Evolutionary conservation across 2,797 vertebrate species (phyloP).

Genomic region (Sciurus carolinensis): DNA sequence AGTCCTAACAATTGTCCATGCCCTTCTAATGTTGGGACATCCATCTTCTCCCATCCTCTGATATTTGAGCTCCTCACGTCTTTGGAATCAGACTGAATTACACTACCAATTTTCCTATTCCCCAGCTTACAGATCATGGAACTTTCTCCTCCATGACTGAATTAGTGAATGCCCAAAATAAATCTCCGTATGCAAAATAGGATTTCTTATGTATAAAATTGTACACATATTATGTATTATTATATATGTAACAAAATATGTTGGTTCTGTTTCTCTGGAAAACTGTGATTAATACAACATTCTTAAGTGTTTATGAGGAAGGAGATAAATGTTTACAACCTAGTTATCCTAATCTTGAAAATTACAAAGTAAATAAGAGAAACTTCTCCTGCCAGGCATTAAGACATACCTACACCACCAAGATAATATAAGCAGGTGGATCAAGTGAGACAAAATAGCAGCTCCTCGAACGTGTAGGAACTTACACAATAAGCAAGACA

Average conservation of each 20-base stretch:
- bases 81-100: neutral
- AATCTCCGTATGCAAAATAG: too few relatives aligned
- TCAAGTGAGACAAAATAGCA: neutral
- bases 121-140: neutral
- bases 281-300: neutral
- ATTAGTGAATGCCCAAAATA: neutral
- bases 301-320: neutral
- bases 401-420: neutral
- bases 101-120: neutral
- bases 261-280: neutral
- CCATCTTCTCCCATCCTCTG: neutral
- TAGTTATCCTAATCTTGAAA: neutral
- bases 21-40: neutral
- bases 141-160: neutral
- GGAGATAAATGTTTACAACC: neutral
- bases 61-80: neutral
- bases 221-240: neutral
- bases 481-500: neutral
- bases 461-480: neutral
- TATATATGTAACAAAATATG: neutral
- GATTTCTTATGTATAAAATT: too few relatives aligned
- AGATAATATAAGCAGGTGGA: neutral
- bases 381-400: neutral
- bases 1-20: neutral
- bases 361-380: neutral